Percentiles rank a stretch among this genome's conserved stretches.
These are phyloP conservation scores for Harpagoxenus sublaevis DNA, from an alignment of 2,888 invertebrate genomes.

Conservation along the genomic window DNA sequence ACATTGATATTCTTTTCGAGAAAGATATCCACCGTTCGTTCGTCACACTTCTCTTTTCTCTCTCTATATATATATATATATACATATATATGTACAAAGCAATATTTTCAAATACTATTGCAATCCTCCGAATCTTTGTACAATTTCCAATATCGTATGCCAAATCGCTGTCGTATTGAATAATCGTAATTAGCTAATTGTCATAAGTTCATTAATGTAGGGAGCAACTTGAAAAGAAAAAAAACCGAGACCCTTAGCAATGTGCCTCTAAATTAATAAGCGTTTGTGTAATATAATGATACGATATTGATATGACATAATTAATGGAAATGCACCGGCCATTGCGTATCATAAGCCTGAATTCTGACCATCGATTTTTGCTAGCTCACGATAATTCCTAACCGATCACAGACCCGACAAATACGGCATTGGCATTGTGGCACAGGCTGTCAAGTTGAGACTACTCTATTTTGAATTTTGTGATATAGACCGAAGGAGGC, in stretches of 20 bases:
- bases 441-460: slow-evolving; percentile 79
- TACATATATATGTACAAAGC: slow-evolving; percentile 70
- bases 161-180: slow-evolving; percentile 76
- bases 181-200: slow-evolving; percentile 74
- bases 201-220: slow-evolving; percentile 81
- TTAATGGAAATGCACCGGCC: slow-evolving; percentile 74
- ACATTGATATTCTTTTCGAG: slow-evolving; percentile 53
- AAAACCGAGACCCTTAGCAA: slow-evolving; percentile 85
- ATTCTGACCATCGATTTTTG: slow-evolving; percentile 79
- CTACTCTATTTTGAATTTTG: slow-evolving; percentile 81
- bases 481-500: slow-evolving; percentile 80
- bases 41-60: slow-evolving; percentile 52
- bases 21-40: slow-evolving; percentile 61
- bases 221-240: slow-evolving; percentile 79
- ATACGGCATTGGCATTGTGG: slow-evolving; percentile 74
- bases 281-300: slow-evolving; percentile 82
- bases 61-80: slow-evolving; percentile 54
- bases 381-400: slow-evolving; percentile 77
- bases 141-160: slow-evolving; percentile 77
- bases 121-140: slow-evolving; percentile 75
- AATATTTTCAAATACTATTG: slow-evolving; percentile 70
- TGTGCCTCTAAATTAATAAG: slow-evolving; percentile 86
- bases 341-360: slow-evolving; percentile 78
- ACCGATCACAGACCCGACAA: slow-evolving; percentile 79
- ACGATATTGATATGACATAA: slow-evolving; percentile 76